Conservation (phyloP, 1,140 invertebrate species). For the Drosophila yakuba region DNA sequence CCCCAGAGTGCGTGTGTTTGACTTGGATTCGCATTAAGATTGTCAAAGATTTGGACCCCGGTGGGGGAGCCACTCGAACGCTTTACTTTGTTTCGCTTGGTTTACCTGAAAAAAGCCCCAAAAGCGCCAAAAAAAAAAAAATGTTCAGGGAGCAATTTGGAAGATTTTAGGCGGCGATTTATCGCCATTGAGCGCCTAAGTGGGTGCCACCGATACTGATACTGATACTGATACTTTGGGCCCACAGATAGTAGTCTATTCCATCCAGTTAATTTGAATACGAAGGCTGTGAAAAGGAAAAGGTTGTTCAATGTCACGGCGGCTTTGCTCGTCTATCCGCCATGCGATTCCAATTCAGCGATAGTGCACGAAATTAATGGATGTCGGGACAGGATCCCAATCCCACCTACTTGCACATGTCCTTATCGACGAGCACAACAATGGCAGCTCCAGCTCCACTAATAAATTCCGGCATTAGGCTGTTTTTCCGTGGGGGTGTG, state of each 20-base stretch:
- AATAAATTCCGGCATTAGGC: slow-evolving; percentile 70
- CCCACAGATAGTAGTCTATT: slow-evolving; percentile 46
- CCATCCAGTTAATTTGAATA: slow-evolving; percentile 70
- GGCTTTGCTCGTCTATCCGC: slow-evolving; percentile 28
- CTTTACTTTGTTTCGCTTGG: slow-evolving; percentile 48
- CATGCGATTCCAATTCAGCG: slow-evolving; percentile 65
- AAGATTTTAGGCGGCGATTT: slow-evolving; percentile 73
- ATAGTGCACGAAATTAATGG: slow-evolving; percentile 75
- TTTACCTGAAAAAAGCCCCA: slow-evolving; percentile 21
- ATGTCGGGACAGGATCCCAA: slow-evolving; percentile 17
- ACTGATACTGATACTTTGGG: slow-evolving; percentile 39
- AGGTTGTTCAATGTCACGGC: slow-evolving; percentile 62
- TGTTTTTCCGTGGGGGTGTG: slow-evolving; percentile 8
- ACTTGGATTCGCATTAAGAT: slow-evolving; percentile 71
- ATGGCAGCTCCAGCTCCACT: slow-evolving; percentile 33
- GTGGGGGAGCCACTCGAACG: slow-evolving; percentile 49
- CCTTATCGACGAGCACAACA: slow-evolving; percentile 32
- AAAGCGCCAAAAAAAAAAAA: slow-evolving; percentile 4
- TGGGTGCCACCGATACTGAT: slow-evolving; percentile 67
- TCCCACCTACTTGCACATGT: slow-evolving; percentile 29
- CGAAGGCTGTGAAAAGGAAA: slow-evolving; percentile 43
- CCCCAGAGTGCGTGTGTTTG: slow-evolving; percentile 44
- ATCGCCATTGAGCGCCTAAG: slow-evolving; percentile 56
- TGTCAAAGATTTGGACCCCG: slow-evolving; percentile 70
- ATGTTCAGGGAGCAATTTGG: slow-evolving; percentile 73